Percentiles rank a stretch among this genome's conserved stretches.
phyloP scores from a whole-genome alignment of 2,888 invertebrate species.

The Cybosia mesomella region DNA sequence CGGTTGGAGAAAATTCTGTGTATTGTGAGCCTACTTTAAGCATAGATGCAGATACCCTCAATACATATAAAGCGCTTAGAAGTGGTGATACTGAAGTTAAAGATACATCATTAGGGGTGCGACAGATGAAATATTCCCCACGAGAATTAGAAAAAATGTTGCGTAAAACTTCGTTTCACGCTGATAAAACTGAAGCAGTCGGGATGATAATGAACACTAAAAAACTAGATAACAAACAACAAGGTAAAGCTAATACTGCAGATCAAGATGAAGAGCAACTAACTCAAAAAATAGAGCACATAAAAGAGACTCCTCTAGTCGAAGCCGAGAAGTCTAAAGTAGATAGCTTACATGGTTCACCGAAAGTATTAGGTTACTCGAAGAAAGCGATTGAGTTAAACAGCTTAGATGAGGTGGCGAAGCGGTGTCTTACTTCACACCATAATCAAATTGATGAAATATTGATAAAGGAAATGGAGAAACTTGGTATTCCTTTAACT shows the following conservation, averaged over 20 bases:
- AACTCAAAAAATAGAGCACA: constrained; percentile 64
- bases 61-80: constrained; percentile 12
- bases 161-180: background rate
- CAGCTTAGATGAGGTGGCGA: constrained; percentile 53
- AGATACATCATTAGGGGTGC: background rate
- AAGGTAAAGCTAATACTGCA: constrained; percentile 43
- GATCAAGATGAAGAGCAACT: constrained; percentile 60
- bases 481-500: constrained; percentile 28
- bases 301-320: constrained; percentile 63
- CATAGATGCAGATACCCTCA: constrained; percentile 21
- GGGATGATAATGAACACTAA: background rate
- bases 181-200: background rate
- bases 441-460: constrained; percentile 54
- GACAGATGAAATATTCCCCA: constrained; percentile 7
- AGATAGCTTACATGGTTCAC: constrained; percentile 58
- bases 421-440: constrained; percentile 54
- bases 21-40: constrained; percentile 11
- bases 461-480: constrained; percentile 59
- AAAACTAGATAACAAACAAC: background rate
- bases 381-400: constrained; percentile 1
- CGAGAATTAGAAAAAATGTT: constrained; percentile 12
- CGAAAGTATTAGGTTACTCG: constrained; percentile 53
- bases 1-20: constrained; percentile 9
- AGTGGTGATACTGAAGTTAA: background rate
- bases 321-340: constrained; percentile 55